phyloP scores from a whole-genome alignment of 1,140 invertebrate species.

The Conopomorpha cramerella region DNA sequence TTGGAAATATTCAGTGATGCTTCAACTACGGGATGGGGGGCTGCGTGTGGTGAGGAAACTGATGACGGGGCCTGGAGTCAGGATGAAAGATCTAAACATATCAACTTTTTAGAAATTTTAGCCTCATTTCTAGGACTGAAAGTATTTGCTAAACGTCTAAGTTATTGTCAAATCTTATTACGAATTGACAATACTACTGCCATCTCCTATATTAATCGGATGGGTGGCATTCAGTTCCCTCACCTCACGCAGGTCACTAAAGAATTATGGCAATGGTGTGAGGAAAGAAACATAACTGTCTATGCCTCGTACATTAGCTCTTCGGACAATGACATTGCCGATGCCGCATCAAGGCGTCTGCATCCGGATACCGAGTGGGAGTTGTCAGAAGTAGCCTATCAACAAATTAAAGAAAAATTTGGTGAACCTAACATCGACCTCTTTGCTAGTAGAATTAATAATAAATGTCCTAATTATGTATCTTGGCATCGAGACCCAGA shows the following conservation, averaged over 20 bases:
- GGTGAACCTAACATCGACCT: constrained; percentile 13
- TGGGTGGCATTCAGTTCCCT: constrained; percentile 5
- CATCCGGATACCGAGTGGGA: constrained; percentile 6
- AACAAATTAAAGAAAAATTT: constrained; percentile 4
- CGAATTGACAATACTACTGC: constrained; percentile 13
- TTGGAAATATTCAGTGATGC: constrained; percentile 6
- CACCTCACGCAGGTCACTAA: constrained; percentile 4
- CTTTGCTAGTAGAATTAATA: constrained; percentile 14
- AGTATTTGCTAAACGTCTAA: constrained; percentile 2
- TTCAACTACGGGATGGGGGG: constrained; percentile 5
- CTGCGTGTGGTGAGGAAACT: constrained; percentile 2
- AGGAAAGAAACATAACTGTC: constrained; percentile 1
- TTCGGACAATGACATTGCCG: constrained; percentile 1
- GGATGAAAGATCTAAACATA: constrained; percentile 3
- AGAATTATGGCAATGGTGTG: constrained; percentile 6
- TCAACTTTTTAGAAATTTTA: constrained; percentile 5
- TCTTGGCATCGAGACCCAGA: too few species aligned
- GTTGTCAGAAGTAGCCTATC: constrained; percentile 3
- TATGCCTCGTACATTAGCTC: constrained; percentile 6
- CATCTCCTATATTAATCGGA: constrained; percentile 17
- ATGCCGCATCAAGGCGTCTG: not conserved
- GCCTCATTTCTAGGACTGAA: constrained; percentile 5
- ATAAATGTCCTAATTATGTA: too few species aligned
- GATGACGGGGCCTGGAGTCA: constrained; percentile 1
- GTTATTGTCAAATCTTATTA: constrained; percentile 9